Base-by-base conservation (phyloP, 2,113 vertebrate genomes). In the human (Homo sapiens) region DNA sequence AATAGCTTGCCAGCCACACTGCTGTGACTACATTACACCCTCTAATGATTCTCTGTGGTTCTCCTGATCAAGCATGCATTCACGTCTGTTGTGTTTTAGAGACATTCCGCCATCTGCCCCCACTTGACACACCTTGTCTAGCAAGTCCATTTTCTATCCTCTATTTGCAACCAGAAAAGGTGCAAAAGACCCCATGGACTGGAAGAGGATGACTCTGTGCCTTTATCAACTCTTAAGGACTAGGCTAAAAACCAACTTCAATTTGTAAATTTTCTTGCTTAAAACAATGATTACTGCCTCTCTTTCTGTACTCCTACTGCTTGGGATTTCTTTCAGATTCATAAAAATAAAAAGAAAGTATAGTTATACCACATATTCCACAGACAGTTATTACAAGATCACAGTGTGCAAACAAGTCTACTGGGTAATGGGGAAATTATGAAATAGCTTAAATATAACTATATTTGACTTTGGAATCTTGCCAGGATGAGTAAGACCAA, bases 291-390 rank as follows among this genome's bases (percentile, higher is more conserved):
- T 92, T 79, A 85, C 13, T 27, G 55, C 3, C 25, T 78, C 40
- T 83, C 17, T 88, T 68, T 80, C 32, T 72, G 6, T 2, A 32
- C 8, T 20, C 12, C 10, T 82, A 48, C 4, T 61, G 57, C 78
- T 73, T 85, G 13, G 18, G 38, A 78, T 79, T 43, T 55, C 17
- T 93, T 95, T 50, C 4, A 89, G 66, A 78, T 2, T 86, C 48
- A 78, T 2, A 93, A 50, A 94, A 92, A 83, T 68, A 59, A 90
- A 90, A 84, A 18, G 32, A 80, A 96, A 87, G 6, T 57, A 76
- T 25, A 76, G 40, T 73, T 32, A 66, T 82, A 35, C 40, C 75
- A 89, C 1, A 61, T 61, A 86, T 89, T 48, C 72, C 59, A 94
- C 4, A 82, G 50, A 83, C 17, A 22, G 50, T 48, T 76, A 61